Conservation (phyloP, 2,797 vertebrate species). For the Chelonia mydas region DNA sequence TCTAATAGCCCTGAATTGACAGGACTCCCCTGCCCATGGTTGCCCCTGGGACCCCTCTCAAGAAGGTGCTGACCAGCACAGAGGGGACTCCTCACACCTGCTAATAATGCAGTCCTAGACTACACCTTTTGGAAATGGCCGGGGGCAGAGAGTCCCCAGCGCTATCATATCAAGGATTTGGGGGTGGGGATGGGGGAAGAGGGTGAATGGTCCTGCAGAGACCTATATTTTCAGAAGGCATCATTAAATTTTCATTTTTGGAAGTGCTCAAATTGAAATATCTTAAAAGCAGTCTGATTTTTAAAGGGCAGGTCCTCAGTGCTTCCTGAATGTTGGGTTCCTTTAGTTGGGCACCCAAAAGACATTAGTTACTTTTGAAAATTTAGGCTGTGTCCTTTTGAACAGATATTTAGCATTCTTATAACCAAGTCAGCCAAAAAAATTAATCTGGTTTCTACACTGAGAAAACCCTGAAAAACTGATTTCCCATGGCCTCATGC, state of each 20-base stretch:
- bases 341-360: neutral
- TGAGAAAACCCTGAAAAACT: neutral
- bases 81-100: too few relatives aligned
- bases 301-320: neutral
- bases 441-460: conserved; percentile 16
- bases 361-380: neutral
- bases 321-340: neutral
- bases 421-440: conserved; percentile 1
- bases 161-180: neutral
- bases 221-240: neutral
- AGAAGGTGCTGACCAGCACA: too few relatives aligned
- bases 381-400: neutral
- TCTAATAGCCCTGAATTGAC: neutral
- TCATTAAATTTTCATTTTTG: neutral
- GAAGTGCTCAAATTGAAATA: neutral
- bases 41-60: neutral
- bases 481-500: neutral
- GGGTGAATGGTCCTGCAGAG: neutral
- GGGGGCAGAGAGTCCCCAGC: neutral
- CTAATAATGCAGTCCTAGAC: neutral
- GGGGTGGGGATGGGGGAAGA: neutral
- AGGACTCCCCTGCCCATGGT: neutral
- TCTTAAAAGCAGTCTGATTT: neutral
- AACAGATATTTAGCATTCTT: conserved; percentile 2
- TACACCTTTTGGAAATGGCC: neutral